Conservation (phyloP, 35 echinoderm and acorn worm species). For the Hemicentrotus pulcherrimus region DNA sequence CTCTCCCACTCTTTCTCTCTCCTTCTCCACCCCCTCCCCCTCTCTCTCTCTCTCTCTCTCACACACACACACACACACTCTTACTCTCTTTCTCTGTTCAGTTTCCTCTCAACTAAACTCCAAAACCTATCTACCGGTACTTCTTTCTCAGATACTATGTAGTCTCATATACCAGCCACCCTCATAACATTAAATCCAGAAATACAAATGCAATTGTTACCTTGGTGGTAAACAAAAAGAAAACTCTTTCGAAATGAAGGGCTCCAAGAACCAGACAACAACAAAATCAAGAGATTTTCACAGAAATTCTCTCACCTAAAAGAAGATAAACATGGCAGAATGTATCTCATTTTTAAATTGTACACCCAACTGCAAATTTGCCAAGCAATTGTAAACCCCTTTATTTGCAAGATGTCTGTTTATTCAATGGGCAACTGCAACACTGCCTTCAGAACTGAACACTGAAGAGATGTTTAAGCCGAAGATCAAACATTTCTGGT, state of each 20-base stretch:
- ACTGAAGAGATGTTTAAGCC: background rate
- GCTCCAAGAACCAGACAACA: background rate
- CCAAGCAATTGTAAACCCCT: background rate
- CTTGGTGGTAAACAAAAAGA: too few relatives aligned
- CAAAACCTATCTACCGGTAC: background rate
- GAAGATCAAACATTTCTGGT: background rate
- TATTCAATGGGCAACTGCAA: background rate
- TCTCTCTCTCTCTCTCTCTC: too few relatives aligned
- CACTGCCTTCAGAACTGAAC: background rate
- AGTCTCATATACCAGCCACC: too few relatives aligned
- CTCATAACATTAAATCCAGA: too few relatives aligned
- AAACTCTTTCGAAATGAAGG: background rate
- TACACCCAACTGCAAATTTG: background rate
- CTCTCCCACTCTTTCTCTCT: too few relatives aligned
- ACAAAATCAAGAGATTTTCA: background rate
- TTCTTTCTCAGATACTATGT: background rate
- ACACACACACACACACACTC: too few relatives aligned
- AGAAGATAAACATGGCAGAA: background rate
- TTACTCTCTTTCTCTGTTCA: background rate
- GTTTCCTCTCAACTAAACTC: background rate
- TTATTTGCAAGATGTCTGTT: background rate
- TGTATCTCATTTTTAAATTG: background rate
- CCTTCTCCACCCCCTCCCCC: too few relatives aligned
- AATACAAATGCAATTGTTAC: too few relatives aligned
- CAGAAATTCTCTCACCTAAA: background rate